A percentile compares a stretch with the other conserved stretches of the same genome.
Evolutionary conservation across 2,113 vertebrate genomes (phyloP).

Genomic region (Podocnemis expansa): DNA sequence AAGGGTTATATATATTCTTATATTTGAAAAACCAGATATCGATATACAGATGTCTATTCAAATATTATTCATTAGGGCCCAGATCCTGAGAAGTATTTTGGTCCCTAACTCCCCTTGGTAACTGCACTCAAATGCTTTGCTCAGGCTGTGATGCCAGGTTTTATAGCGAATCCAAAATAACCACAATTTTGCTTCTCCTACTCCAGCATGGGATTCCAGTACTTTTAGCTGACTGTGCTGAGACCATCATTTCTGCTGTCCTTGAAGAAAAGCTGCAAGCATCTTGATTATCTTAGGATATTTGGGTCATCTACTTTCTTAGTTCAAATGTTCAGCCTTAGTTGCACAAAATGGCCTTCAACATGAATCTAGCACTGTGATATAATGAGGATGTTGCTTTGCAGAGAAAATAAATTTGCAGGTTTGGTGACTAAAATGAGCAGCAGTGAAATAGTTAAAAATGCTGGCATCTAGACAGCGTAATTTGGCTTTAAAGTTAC

Average conservation of each 20-base stretch:
- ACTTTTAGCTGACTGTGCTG: not conserved
- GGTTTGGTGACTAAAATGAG: not conserved
- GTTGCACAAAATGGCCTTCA: not conserved
- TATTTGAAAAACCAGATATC: not conserved
- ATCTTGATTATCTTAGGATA: not conserved
- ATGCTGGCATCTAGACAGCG: not conserved
- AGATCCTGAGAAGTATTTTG: not conserved
- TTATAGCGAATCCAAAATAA: constrained; percentile 1
- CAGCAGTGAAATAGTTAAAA: constrained; percentile 36
- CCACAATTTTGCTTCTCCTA: not conserved
- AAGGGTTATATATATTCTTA: not conserved
- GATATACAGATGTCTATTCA: not conserved
- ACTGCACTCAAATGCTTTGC: not conserved
- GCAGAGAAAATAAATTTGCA: not conserved
- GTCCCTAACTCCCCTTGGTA: not conserved
- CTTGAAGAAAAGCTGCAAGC: not conserved
- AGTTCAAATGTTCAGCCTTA: not conserved
- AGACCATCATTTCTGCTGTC: not conserved
- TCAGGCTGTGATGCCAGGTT: not conserved
- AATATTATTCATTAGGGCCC: not conserved
- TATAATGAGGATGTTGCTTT: not conserved
- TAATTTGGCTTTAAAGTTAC: constrained; percentile 34
- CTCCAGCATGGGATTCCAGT: not conserved
- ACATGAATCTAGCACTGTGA: not conserved
- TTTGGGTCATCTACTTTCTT: not conserved